Evolutionary conservation across 2,888 invertebrate species (phyloP), one percentile per base, ranked within the genome.

Genomic region (Aspidiotus rigidus): DNA sequence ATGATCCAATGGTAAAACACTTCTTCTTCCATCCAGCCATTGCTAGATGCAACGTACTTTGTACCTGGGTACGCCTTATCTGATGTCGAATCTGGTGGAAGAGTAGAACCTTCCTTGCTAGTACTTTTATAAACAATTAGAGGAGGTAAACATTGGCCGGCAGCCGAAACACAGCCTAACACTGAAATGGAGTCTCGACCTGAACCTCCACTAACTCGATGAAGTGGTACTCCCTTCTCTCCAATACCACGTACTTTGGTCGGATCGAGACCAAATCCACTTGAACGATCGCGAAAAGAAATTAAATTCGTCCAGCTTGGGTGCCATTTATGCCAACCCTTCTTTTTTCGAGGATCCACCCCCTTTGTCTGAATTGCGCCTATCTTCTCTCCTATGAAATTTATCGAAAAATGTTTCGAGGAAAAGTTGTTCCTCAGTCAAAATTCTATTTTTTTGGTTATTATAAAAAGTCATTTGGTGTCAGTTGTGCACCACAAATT

Each of bases 41-140:
- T 75, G 39, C 60, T 69, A 28, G 74, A 74, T 7, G 71, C 73
- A n/a, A n/a, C n/a, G n/a, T n/a, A n/a, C n/a, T n/a, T n/a, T n/a
- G n/a, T n/a, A n/a, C n/a, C 73, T 54, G 74, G 74, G 72, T 71
- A 74, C 10, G 74, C 53, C 13, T 71, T 62, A 39, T 49, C 64
- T 8, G 72, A 62, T 49, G 70, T 66, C 72, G 72, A 73, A 2
- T 71, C 71, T 9, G 74, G 72, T 71, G 74, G 75, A 9, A 75
- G n/a, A n/a, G n/a, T n/a, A n/a, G n/a, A n/a, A n/a, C n/a, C n/a
- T n/a, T n/a, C n/a, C n/a, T n/a, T 74, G 17, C 71, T 71, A 28
- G 70, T 73, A n/a, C 74, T 74, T 71, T 75, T 74, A 62, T 73
- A 75, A 13, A 75, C 70, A 64, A 75, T 75, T 1, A 75, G 64